A percentile compares a stretch with the other conserved stretches of the same genome.
Evolutionary conservation across 1,140 invertebrate genomes (phyloP).

Genomic region (Zaprionus capensis): DNA sequence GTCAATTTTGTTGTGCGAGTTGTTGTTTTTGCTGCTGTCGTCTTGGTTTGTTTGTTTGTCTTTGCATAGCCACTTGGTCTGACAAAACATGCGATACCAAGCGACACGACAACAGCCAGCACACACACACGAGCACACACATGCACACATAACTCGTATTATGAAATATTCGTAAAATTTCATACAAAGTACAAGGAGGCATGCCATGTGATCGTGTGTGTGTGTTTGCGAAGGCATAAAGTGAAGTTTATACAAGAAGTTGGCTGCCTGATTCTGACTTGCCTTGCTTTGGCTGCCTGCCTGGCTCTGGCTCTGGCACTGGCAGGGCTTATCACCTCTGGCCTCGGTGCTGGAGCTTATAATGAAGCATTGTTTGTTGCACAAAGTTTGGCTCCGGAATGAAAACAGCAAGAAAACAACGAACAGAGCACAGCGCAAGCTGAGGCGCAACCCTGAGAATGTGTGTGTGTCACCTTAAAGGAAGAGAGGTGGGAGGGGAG

Average conservation of each 20-base stretch:
- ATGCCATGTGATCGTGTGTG: slow-evolving; percentile 49
- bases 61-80: slow-evolving; percentile 76
- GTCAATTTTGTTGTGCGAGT: slow-evolving; percentile 28
- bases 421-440: not conserved
- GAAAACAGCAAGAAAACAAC: slow-evolving; percentile 62
- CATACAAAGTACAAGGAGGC: slow-evolving; percentile 74
- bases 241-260: slow-evolving; percentile 78
- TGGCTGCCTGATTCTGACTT: slow-evolving; percentile 39
- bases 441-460: slow-evolving; percentile 10
- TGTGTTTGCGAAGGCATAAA: slow-evolving; percentile 56
- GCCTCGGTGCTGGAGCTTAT: slow-evolving; percentile 65
- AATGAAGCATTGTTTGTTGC: slow-evolving; percentile 79
- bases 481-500: not conserved
- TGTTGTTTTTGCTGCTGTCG: slow-evolving; percentile 36
- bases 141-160: slow-evolving; percentile 66
- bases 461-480: slow-evolving; percentile 16
- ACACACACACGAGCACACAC: slow-evolving; percentile 27
- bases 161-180: slow-evolving; percentile 81
- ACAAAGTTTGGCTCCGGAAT: slow-evolving; percentile 71
- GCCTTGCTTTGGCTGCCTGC: slow-evolving; percentile 15
- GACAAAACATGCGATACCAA: slow-evolving; percentile 76
- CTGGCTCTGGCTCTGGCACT: slow-evolving; percentile 8
- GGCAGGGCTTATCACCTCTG: slow-evolving; percentile 78
- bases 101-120: slow-evolving; percentile 55
- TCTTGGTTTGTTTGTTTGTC: slow-evolving; percentile 50